A percentile compares a stretch with the other conserved stretches of the same genome.
Conservation (phyloP, 2,797 vertebrate genomes). For the Anas flavirostris region DNA sequence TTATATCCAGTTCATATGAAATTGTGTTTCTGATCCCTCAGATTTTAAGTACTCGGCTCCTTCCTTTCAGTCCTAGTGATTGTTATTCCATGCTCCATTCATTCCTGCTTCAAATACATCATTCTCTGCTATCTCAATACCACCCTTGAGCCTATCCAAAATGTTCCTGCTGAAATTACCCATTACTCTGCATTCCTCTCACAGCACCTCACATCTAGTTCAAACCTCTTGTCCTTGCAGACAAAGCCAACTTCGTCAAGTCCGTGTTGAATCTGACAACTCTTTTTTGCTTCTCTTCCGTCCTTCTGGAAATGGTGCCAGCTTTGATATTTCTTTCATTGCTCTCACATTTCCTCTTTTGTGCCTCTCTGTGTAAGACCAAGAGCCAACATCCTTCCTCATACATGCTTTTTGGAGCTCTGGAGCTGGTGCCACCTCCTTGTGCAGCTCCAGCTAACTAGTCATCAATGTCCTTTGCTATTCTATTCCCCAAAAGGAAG, state of each 20-base stretch:
- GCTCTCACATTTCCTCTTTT: background rate
- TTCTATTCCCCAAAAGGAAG: background rate
- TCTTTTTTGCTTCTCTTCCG: background rate
- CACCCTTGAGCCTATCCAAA: background rate
- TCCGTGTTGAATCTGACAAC: background rate
- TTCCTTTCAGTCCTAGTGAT: background rate
- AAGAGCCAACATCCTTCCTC: background rate
- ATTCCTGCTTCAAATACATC: background rate
- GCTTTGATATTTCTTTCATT: conserved; percentile 8
- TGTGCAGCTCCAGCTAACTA: background rate
- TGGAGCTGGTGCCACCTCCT: background rate
- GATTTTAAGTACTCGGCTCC: background rate
- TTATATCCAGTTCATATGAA: background rate
- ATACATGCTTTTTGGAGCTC: background rate
- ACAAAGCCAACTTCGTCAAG: background rate
- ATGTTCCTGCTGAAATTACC: background rate
- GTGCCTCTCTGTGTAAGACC: background rate
- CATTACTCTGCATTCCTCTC: background rate
- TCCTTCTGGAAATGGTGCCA: background rate
- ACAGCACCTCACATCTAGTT: background rate
- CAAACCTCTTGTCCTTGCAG: background rate
- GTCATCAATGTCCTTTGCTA: background rate
- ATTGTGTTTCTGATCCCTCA: background rate
- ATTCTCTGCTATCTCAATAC: background rate
- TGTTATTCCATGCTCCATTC: background rate